Base-by-base conservation (phyloP, 2,797 vertebrate genomes). In the Rachycentron canadum region DNA sequence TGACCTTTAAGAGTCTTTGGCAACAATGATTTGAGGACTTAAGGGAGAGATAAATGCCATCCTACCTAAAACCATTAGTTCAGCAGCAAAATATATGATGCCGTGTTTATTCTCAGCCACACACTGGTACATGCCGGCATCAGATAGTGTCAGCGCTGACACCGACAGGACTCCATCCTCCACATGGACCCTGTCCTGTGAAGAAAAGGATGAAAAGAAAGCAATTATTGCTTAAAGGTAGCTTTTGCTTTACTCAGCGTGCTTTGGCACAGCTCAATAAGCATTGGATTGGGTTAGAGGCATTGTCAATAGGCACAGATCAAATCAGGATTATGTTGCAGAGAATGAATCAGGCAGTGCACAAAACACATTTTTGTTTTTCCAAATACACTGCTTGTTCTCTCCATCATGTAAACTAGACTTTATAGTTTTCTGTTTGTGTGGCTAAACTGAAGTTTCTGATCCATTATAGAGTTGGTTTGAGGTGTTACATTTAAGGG, bases 21-120 rank as follows among this genome's bases (percentile, higher is more conserved):
- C 88, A 82, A 83, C 83, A 79, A 72, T 86, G 73, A 87, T 88
- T 89, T 82, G 80, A 81, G 74, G 88, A 89, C 86, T 86, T 89
- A 87, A 87, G 58, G 74, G 64, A 61, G 28, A 81, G 84, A 91
- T 79, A 90, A 92, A 91, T 87, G 82, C 73, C 87, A 89, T 86
- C 96, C 96, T 96, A 99, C 98, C 98, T 89, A 97, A 83, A 90
- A 99, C 97, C 90, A 95, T 96, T 87, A 99, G 96, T 86, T 98
- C 96, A 49, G 98, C 97, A 69, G 95, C 96, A 17, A 98, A 97
- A 89, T 96, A 97, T 91, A 98, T 96, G 64, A 96, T 90, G 19
- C 98, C 97, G 4, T 99, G 97, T 91, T 98, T 98, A 93, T 99
- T 99, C 93, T 99, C 97, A 1, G 97, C 97, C 91, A 98, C 92